Percentiles rank a stretch among this genome's conserved stretches.
phyloP scores from a whole-genome alignment of 2,888 invertebrate genomes.

The Lottia scabra region DNA sequence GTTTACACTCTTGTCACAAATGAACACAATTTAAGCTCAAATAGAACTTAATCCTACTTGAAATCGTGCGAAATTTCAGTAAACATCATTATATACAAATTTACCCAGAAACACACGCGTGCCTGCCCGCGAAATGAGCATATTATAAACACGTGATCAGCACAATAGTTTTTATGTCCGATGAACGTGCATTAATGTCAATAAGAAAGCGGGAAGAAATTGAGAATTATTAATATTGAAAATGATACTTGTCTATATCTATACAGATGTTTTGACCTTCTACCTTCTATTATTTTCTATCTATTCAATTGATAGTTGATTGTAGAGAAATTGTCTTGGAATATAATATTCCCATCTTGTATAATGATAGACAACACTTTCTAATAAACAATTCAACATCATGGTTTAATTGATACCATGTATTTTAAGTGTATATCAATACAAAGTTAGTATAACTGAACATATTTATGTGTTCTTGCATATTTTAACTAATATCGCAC shows the following conservation, averaged over 20 bases:
- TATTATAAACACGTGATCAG: not conserved
- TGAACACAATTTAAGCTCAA: slow-evolving; percentile 1
- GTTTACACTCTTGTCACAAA: slow-evolving; percentile 4
- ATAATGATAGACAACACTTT: too few species aligned
- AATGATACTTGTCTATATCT: not conserved
- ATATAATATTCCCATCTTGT: too few species aligned
- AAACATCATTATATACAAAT: slow-evolving; percentile 7
- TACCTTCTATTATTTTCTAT: not conserved
- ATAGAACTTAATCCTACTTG: slow-evolving; percentile 6
- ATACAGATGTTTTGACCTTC: not conserved
- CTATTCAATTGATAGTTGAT: not conserved
- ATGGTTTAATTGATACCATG: too few species aligned
- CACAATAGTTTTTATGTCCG: slow-evolving; percentile 1
- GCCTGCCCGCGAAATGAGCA: slow-evolving; percentile 5
- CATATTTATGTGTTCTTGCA: too few species aligned
- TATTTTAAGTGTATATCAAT: too few species aligned
- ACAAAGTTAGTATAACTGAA: too few species aligned
- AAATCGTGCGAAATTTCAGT: slow-evolving; percentile 7
- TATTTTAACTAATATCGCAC: too few species aligned
- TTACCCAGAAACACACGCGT: slow-evolving; percentile 7
- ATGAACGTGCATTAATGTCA: slow-evolving; percentile 7
- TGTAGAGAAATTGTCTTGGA: not conserved
- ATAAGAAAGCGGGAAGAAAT: not conserved
- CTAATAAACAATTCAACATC: too few species aligned
- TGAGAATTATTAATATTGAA: slow-evolving; percentile 1